These are phyloP conservation scores for Drosophila littoralis DNA, from an alignment of 1,140 invertebrate genomes.

Conservation along the genomic window DNA sequence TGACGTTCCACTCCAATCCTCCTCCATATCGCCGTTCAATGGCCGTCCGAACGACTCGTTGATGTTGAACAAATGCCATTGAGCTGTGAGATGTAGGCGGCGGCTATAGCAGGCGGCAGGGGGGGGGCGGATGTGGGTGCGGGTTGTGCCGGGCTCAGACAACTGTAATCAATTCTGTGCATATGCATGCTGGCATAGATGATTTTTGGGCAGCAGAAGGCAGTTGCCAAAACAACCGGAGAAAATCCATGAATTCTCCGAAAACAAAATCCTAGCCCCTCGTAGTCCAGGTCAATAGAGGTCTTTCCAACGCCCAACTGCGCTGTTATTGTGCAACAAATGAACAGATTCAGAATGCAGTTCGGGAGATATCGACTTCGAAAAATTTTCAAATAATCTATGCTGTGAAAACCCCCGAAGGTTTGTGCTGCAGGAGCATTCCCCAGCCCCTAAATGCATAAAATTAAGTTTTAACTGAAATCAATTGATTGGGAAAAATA, in stretches of 20 bases:
- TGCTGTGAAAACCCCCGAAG: not conserved
- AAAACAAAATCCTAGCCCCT: not conserved
- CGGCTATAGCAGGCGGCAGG: conserved; percentile 1
- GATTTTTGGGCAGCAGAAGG: conserved; percentile 15
- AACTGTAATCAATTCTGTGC: conserved; percentile 47
- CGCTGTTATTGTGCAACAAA: conserved; percentile 3
- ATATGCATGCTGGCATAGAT: conserved; percentile 37
- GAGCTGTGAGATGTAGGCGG: conserved; percentile 23
- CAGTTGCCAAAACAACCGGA: conserved; percentile 23
- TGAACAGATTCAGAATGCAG: not conserved
- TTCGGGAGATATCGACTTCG: not conserved
- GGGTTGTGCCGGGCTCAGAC: not conserved
- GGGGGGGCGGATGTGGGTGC: not conserved
- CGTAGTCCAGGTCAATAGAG: not conserved
- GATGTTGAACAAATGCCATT: conserved; percentile 57
- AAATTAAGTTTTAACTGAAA: no score
- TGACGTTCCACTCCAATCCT: not conserved
- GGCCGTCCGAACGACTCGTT: conserved; percentile 26
- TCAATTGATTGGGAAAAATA: no score
- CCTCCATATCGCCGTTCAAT: not conserved
- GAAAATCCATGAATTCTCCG: conserved; percentile 21
- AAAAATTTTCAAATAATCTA: no score
- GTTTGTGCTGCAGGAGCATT: no score
- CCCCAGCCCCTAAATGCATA: no score
- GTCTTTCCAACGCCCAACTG: not conserved